Evolutionary conservation across 2,797 vertebrate species (phyloP).

Genomic region (Schizopygopsis malacanthus): DNA sequence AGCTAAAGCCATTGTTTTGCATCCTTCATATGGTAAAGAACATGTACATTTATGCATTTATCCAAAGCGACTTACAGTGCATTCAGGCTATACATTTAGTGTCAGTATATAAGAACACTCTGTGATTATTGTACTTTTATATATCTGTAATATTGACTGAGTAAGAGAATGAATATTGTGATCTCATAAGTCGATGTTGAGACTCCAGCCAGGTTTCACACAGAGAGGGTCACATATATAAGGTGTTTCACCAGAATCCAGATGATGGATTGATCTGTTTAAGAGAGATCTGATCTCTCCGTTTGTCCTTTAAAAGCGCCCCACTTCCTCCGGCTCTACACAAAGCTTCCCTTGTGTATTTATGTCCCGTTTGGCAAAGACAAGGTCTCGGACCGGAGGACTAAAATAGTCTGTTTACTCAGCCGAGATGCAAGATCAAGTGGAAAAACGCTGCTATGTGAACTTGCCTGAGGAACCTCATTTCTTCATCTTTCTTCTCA

Average conservation of each 20-base stretch:
- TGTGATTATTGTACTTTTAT: too few species aligned
- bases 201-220: too few species aligned
- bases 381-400: constrained; percentile 25
- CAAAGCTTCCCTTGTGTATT: constrained; percentile 50
- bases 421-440: constrained; percentile 47
- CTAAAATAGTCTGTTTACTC: constrained; percentile 56
- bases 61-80: too few species aligned
- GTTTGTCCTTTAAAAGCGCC: constrained; percentile 6
- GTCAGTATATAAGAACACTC: too few species aligned
- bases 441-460: background rate
- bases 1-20: too few species aligned
- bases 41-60: too few species aligned
- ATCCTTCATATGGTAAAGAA: too few species aligned
- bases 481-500: constrained; percentile 97
- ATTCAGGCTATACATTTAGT: too few species aligned
- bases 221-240: too few species aligned
- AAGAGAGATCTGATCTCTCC: background rate
- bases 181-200: too few species aligned
- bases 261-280: background rate
- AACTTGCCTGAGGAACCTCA: constrained; percentile 92
- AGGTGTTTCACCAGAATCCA: background rate
- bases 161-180: too few species aligned
- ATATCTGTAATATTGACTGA: too few species aligned
- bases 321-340: constrained; percentile 1
- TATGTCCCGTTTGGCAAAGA: constrained; percentile 25